A percentile compares a stretch with the other conserved stretches of the same genome.
These are phyloP conservation scores for Drosophila sp. DNA, from an alignment of 1,140 invertebrate genomes.

Conservation along the genomic window DNA sequence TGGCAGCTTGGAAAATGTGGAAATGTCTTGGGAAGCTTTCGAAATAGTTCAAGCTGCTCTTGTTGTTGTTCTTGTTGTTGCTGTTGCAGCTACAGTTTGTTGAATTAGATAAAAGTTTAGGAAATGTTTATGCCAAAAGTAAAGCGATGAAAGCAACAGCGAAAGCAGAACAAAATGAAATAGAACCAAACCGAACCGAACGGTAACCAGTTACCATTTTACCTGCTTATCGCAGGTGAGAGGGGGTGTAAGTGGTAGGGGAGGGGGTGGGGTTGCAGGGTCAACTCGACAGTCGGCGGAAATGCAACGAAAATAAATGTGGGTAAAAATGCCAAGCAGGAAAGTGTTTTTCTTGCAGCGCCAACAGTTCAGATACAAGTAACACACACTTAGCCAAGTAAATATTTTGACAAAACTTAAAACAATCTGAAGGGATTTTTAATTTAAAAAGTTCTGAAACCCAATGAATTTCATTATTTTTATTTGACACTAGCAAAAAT, in stretches of 20 bases:
- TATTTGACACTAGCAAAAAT: too few species aligned
- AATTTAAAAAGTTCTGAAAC: too few species aligned
- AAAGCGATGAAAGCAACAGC: conserved; percentile 41
- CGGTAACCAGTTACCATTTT: conserved; percentile 5
- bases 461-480: too few species aligned
- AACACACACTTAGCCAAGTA: conserved; percentile 8
- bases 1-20: conserved; percentile 77
- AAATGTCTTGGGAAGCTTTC: conserved; percentile 79
- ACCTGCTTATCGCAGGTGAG: conserved; percentile 34
- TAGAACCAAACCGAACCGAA: conserved; percentile 2
- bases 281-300: conserved; percentile 58
- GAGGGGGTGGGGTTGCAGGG: conserved; percentile 14
- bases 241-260: neutral
- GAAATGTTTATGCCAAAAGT: conserved; percentile 80
- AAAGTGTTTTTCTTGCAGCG: conserved; percentile 42
- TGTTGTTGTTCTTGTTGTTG: conserved; percentile 23
- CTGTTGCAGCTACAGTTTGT: conserved; percentile 63
- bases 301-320: conserved; percentile 80
- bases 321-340: conserved; percentile 70
- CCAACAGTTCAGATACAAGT: conserved; percentile 16
- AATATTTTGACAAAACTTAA: neutral
- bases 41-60: conserved; percentile 63
- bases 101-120: conserved; percentile 82
- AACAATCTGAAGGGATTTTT: too few species aligned
- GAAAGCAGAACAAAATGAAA: conserved; percentile 24